Base-by-base conservation (phyloP, 2,113 vertebrate species). In the Misgurnus mizolepis region DNA sequence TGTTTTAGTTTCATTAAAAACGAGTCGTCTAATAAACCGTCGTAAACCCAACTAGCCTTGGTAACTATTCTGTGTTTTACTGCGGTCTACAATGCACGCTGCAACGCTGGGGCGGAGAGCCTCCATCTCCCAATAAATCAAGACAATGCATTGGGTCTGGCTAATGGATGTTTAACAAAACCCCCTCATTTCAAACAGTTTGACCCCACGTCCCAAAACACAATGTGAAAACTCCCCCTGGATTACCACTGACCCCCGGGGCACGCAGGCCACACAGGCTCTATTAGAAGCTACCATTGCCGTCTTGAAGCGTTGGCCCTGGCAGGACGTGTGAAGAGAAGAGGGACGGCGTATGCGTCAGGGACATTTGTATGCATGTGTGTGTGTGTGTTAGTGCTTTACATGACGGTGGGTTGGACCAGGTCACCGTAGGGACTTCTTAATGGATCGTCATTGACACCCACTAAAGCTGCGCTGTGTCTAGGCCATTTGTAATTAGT, bases 131-230 rank as follows among this genome's bases (percentile, higher is more conserved):
- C 87, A 90, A 89, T 93, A 93, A 93, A 94, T 91, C 90, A 92
- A 89, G 88, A 84, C 83, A 88, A 91, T 88, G 89, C 88, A 89
- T 86, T 85, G 89, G 89, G 82, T 76, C 87, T 86, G 75, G 87
- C 89, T 93, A 93, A 93, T 94, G 92, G 92, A 91, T 93, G 93
- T 93, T 93, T 93, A 94, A 94, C 93, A 92, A 93, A 93, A 93
- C 90, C 91, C 74, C 90, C 88, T 90, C 86, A 84, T 94, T 94
- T 91, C 85, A 93, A 93, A 92, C 91, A 89, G 89, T 93, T 93
- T 94, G 93, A 93, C 93, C 93, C 87, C 34, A 73, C 85, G 85
- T 86, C 88, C 90, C 89, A 89, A 91, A 89, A 90, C 90, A 94
- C 92, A 94, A 94, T 93, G 88, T 80, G 85, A 91, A 90, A 91